phyloP scores from a whole-genome alignment of 2,113 vertebrate species.

The Lucifuga dentata region DNA sequence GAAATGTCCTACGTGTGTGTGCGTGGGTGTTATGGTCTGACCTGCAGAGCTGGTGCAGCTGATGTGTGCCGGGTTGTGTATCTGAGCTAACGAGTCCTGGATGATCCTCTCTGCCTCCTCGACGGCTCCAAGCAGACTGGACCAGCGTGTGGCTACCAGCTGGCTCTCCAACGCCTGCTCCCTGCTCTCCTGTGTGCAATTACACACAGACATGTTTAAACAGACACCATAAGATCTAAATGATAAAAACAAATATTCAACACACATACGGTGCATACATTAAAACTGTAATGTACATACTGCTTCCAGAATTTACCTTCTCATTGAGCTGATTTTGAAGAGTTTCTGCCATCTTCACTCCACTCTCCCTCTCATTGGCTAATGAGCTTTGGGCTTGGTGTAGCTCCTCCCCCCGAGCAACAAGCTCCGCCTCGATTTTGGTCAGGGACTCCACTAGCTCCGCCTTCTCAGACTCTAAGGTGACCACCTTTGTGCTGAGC shows the following conservation, averaged over 20 bases:
- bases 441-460: conserved; percentile 72
- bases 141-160: conserved; percentile 82
- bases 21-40: conserved; percentile 50
- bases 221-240: background rate
- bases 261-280: no score
- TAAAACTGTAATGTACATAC: no score
- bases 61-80: conserved; percentile 90
- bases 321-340: conserved; percentile 86
- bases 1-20: background rate
- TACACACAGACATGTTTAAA: background rate
- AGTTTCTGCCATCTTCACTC: conserved; percentile 78
- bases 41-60: conserved; percentile 92
- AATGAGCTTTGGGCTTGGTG: conserved; percentile 79
- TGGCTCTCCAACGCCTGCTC: conserved; percentile 79
- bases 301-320: conserved; percentile 84
- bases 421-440: conserved; percentile 78
- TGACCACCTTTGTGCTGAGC: conserved; percentile 71
- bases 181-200: conserved; percentile 82
- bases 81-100: conserved; percentile 86
- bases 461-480: conserved; percentile 83
- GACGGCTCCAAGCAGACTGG: conserved; percentile 79
- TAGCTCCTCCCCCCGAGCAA: conserved; percentile 76
- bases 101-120: conserved; percentile 87
- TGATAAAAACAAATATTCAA: no score
- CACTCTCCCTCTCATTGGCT: conserved; percentile 78